Conservation (phyloP, 2,797 vertebrate species). For the Argya squamiceps region DNA sequence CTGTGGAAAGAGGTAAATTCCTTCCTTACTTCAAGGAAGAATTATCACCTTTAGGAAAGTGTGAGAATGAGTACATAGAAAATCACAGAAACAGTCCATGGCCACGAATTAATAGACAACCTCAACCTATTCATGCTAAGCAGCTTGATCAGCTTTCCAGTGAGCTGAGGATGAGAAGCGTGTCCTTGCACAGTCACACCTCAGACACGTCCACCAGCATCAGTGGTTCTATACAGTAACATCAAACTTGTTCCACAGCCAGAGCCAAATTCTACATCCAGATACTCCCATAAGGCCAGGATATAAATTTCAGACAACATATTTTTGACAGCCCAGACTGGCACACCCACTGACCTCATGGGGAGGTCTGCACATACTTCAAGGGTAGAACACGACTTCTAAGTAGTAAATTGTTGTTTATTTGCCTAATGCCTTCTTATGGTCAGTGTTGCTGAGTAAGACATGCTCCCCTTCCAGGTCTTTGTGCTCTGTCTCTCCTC, state of each 20-base stretch:
- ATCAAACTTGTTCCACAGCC: not conserved
- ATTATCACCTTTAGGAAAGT: not conserved
- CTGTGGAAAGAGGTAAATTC: not conserved
- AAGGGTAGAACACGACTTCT: not conserved
- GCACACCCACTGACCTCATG: conserved; percentile 65
- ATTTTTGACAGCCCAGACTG: conserved; percentile 38
- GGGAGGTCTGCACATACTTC: conserved; percentile 42
- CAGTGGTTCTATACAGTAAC: not conserved
- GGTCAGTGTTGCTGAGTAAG: not conserved
- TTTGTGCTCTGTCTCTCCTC: not conserved
- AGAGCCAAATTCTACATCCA: not conserved
- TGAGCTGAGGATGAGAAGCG: fast-evolving
- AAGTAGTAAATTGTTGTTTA: conserved; percentile 33
- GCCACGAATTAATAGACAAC: not conserved
- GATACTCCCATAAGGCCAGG: not conserved
- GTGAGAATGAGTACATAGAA: not conserved
- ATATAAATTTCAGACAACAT: conserved; percentile 22
- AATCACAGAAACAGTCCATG: not conserved
- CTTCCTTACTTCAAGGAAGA: not conserved
- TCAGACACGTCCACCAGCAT: not conserved
- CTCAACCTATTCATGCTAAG: not conserved
- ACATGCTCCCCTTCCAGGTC: not conserved
- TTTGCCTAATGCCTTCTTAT: not conserved
- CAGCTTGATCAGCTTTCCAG: not conserved
- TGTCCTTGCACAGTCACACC: not conserved